Base-by-base conservation (phyloP, 1,140 invertebrate species). In the Neodiprion lecontei region DNA sequence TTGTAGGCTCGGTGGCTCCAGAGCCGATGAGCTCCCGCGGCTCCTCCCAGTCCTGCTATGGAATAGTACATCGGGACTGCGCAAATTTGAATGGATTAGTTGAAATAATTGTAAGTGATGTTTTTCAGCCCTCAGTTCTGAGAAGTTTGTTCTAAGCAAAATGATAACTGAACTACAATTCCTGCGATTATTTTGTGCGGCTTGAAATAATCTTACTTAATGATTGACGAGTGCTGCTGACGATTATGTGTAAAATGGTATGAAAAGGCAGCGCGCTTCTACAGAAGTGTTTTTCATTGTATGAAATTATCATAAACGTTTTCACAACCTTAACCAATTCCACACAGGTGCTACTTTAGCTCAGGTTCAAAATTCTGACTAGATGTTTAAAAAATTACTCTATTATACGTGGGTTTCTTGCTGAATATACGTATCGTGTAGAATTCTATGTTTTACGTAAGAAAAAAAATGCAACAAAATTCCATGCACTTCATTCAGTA, bases 1-100 rank as follows among this genome's bases (percentile, higher is more conserved):
- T 96, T 96, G 85, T 94, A 97, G 5, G 95, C 90, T 73, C 92
- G 89, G 87, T 98, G 96, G 47, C 94, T 91, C 95, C 95, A 98
- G 23, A 94, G 91, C 21, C 96, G 90, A 87, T 97, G 96, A 1
- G 90, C 94, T 7, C 96, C 96, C 23, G 90, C 96, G 0, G 96
- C 97, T 7, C 97, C 89, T 10, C 93, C 93, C 74, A 94, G 91
- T 50, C 91, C 93, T 17, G 0, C 17, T 17, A 17, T 17, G 17
- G 0, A 17, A 17, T 17, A 17, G 17, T 17, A 17, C 17, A 89
- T 79, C 0, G 74, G 47, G 11, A 21, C 48, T 71, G 9, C 90
- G 66, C 8, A 89, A 81, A 53, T 83, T 92, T 93, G 78, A 66
- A 86, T 78, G 69, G 68, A 70, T 28, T 28, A 76, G 71, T 70